Evolutionary conservation across 2,888 invertebrate genomes (phyloP).

Genomic region (Andricus quercusramuli): DNA sequence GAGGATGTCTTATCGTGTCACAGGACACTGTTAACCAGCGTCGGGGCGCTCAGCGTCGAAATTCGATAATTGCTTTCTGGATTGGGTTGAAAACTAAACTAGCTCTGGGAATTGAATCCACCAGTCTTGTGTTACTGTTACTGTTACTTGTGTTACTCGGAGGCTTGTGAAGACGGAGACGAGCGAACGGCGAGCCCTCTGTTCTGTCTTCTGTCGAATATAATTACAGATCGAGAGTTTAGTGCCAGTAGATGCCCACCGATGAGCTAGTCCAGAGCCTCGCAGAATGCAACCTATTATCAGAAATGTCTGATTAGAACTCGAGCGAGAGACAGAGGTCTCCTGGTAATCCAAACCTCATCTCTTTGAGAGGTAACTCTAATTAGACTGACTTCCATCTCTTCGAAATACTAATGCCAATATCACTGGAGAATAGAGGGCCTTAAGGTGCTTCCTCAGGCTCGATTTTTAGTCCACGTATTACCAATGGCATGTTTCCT

Average conservation of each 20-base stretch:
- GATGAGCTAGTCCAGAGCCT: conserved; percentile 58
- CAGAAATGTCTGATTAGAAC: conserved; percentile 64
- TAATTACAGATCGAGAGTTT: conserved; percentile 69
- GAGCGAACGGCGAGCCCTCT: conserved; percentile 16
- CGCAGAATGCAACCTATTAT: conserved; percentile 65
- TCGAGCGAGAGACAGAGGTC: conserved; percentile 51
- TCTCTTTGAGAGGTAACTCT: conserved; percentile 35
- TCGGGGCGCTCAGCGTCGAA: conserved; percentile 55
- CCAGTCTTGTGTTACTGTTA: conserved; percentile 55
- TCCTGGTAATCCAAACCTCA: conserved; percentile 39
- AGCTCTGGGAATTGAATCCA: conserved; percentile 61
- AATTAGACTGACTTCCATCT: conserved; percentile 20
- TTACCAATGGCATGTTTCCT: no score
- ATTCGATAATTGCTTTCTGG: conserved; percentile 70
- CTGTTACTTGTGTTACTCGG: conserved; percentile 15
- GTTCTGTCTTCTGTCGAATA: conserved; percentile 54
- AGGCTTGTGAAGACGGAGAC: conserved; percentile 30
- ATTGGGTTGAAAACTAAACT: conserved; percentile 61
- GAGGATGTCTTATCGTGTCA: conserved; percentile 24
- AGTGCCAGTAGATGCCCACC: conserved; percentile 63
- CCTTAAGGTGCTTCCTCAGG: no score
- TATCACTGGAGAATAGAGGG: not conserved
- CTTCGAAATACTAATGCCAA: not conserved
- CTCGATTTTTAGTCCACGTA: no score
- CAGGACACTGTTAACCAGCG: conserved; percentile 39